Percentiles rank a stretch among this genome's conserved stretches.
These are phyloP conservation scores for Polydrusus cervinus DNA, from an alignment of 2,888 invertebrate species.

Conservation along the genomic window DNA sequence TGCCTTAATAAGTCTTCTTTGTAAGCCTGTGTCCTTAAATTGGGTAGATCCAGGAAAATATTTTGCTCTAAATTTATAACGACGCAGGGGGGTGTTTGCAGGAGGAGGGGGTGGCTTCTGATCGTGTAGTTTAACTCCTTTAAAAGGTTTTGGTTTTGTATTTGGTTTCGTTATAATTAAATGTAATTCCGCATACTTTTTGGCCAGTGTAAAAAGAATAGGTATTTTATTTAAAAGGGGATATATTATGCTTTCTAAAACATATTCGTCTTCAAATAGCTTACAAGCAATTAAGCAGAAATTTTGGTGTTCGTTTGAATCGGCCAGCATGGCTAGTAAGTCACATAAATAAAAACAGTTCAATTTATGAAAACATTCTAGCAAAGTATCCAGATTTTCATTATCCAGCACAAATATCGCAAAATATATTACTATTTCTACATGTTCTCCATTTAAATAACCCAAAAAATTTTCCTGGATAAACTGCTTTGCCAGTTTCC, in stretches of 20 bases:
- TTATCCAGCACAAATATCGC: conserved; percentile 63
- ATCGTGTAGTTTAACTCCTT: conserved; percentile 44
- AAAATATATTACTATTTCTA: conserved; percentile 59
- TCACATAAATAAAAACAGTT: conserved; percentile 57
- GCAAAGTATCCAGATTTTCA: conserved; percentile 57
- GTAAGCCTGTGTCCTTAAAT: neutral
- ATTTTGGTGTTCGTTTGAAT: conserved; percentile 71
- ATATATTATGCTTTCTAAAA: conserved; percentile 72
- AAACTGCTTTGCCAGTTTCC: conserved; percentile 57
- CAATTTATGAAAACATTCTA: conserved; percentile 57
- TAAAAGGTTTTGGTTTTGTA: conserved; percentile 60
- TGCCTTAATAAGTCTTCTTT: conserved; percentile 13
- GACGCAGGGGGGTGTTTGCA: conserved; percentile 52
- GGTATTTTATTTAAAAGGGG: conserved; percentile 70
- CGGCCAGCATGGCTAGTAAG: conserved; percentile 71
- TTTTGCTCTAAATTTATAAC: conserved; percentile 37
- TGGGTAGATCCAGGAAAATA: conserved; percentile 30
- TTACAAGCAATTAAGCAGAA: conserved; percentile 72
- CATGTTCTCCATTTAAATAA: conserved; percentile 56
- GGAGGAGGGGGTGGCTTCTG: conserved; percentile 50
- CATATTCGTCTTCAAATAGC: conserved; percentile 73
- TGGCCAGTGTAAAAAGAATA: conserved; percentile 57
- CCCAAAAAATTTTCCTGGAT: conserved; percentile 55
- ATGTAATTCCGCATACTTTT: conserved; percentile 37
- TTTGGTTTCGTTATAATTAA: conserved; percentile 51